These are phyloP conservation scores for Anguilla obscura DNA, from an alignment of 2,797 vertebrate genomes.

Conservation along the genomic window DNA sequence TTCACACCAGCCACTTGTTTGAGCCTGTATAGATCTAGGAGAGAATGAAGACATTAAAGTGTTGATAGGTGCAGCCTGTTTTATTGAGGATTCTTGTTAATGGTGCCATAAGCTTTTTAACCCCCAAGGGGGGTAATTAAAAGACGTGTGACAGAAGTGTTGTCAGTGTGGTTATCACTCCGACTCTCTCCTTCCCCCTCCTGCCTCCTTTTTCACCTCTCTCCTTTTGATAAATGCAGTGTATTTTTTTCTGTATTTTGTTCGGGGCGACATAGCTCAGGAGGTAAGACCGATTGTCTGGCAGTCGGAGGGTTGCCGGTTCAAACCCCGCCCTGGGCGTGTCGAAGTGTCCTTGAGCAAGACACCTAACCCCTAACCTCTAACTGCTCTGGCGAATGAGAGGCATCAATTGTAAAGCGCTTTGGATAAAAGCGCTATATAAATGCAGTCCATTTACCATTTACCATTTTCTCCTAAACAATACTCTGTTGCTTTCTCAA, in stretches of 20 bases:
- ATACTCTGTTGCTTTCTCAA: not conserved
- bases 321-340: too few species aligned
- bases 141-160: slow-evolving; percentile 3
- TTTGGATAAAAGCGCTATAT: too few species aligned
- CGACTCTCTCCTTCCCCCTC: not conserved
- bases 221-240: not conserved
- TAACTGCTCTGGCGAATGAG: too few species aligned
- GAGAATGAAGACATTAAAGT: not conserved
- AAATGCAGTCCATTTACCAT: too few species aligned
- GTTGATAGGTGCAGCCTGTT: slow-evolving; percentile 9
- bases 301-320: too few species aligned
- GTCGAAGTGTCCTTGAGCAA: too few species aligned
- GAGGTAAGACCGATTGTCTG: too few species aligned
- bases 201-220: not conserved
- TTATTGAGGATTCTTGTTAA: not conserved
- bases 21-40: not conserved
- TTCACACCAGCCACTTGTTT: not conserved
- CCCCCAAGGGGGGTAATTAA: not conserved
- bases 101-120: slow-evolving; percentile 7
- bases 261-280: too few species aligned
- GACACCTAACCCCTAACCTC: too few species aligned
- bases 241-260: not conserved
- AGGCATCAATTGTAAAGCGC: too few species aligned
- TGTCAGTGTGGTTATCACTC: not conserved
- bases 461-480: not conserved